A percentile compares a stretch with the other conserved stretches of the same genome.
phyloP scores from a whole-genome alignment of 2,113 vertebrate species.

The Nestor notabilis region DNA sequence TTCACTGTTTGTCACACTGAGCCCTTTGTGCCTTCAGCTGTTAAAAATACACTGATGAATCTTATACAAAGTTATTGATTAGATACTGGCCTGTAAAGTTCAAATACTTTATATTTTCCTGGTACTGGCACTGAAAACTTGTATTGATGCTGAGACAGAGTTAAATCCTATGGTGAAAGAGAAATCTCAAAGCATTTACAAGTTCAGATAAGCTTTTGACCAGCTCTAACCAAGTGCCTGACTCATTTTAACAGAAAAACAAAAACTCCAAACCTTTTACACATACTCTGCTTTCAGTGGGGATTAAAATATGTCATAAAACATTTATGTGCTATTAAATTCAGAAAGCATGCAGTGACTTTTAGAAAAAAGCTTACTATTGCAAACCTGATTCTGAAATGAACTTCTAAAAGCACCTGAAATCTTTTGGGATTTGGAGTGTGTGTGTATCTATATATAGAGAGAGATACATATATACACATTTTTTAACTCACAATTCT shows the following conservation, averaged over 20 bases:
- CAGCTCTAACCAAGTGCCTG: constrained; percentile 18
- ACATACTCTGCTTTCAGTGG: background rate
- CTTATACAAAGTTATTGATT: background rate
- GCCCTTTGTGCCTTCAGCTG: background rate
- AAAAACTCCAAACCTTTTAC: background rate
- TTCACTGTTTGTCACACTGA: background rate
- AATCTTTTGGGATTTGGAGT: background rate
- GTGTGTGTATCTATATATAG: accelerated
- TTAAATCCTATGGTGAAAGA: background rate
- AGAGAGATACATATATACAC: background rate
- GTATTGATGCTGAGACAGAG: background rate
- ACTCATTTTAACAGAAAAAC: background rate
- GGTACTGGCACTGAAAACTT: background rate
- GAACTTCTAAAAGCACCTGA: constrained; percentile 4
- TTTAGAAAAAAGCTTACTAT: background rate
- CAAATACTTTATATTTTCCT: background rate
- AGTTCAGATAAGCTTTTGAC: constrained; percentile 59
- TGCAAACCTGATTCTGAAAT: background rate
- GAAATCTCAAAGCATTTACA: constrained; percentile 33
- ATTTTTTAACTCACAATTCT: background rate
- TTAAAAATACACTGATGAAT: background rate
- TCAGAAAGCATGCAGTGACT: constrained; percentile 16
- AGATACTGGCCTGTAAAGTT: background rate
- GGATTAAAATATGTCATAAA: constrained; percentile 40
- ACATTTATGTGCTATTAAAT: constrained; percentile 44